Conservation (phyloP, 2,113 vertebrate genomes). For the Perognathus longimembris region DNA sequence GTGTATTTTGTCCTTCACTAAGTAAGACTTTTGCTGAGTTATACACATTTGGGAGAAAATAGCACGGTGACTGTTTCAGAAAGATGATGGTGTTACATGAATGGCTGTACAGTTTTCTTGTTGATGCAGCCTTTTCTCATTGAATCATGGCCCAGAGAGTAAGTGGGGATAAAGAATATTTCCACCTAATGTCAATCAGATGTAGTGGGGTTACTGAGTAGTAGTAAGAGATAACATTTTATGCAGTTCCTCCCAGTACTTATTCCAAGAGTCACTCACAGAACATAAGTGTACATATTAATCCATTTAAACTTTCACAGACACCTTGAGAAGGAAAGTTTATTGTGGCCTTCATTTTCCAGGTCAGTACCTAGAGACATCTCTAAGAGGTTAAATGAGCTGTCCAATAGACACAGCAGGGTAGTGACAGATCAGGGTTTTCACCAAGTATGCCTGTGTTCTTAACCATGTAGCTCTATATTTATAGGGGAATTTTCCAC, state of each 20-base stretch:
- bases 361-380: neutral
- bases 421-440: neutral
- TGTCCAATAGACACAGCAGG: neutral
- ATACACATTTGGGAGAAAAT: neutral
- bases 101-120: neutral
- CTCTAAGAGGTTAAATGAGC: neutral
- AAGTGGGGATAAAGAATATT: neutral
- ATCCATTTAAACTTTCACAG: neutral
- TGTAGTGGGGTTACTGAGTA: neutral
- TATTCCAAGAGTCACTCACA: neutral
- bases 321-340: neutral
- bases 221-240: neutral
- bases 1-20: neutral
- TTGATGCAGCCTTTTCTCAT: neutral
- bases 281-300: neutral
- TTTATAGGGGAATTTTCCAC: slow-evolving; percentile 2
- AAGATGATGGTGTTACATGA: neutral
- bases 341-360: neutral
- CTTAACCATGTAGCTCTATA: neutral
- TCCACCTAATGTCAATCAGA: neutral
- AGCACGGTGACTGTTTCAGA: neutral
- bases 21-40: neutral
- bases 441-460: neutral
- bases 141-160: neutral
- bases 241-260: neutral